Evolutionary conservation across 2,888 invertebrate species (phyloP).

Genomic region (Drosophila flavopinicola): DNA sequence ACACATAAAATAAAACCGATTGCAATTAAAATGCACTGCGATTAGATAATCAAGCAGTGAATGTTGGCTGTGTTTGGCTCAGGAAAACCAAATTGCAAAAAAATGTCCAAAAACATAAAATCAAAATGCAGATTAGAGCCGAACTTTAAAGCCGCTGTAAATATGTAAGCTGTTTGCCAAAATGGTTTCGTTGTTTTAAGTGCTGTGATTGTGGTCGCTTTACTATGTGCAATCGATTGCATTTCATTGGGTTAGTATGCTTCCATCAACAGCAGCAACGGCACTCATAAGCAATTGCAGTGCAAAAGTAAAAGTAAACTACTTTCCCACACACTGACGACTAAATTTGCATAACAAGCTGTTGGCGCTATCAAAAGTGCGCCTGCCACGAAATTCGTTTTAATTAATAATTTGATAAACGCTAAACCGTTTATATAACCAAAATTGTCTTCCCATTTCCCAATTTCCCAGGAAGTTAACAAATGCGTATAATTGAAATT

Average conservation of each 20-base stretch:
- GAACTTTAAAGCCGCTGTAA: conserved; percentile 27
- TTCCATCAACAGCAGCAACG: conserved; percentile 22
- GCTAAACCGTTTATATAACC: conserved; percentile 39
- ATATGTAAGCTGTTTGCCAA: conserved; percentile 19
- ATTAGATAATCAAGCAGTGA: conserved; percentile 60
- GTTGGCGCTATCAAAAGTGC: conserved; percentile 5
- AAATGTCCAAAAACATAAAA: conserved; percentile 8
- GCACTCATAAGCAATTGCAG: conserved; percentile 24
- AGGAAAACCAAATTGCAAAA: conserved; percentile 41
- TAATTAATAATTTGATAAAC: conserved; percentile 56
- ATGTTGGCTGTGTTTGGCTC: conserved; percentile 35
- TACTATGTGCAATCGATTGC: conserved; percentile 24
- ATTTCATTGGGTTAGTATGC: conserved; percentile 59
- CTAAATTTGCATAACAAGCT: conserved; percentile 65
- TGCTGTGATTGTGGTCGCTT: neutral
- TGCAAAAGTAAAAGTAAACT: conserved; percentile 71
- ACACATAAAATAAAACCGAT: conserved; percentile 27
- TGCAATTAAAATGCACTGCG: conserved; percentile 50
- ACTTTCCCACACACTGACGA: conserved; percentile 51
- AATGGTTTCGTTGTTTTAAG: conserved; percentile 15
- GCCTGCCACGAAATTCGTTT: conserved; percentile 17
- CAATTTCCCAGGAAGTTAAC: conserved; percentile 43
- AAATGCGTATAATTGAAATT: conserved; percentile 3
- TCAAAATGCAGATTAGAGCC: conserved; percentile 38
- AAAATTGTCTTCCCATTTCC: conserved; percentile 24